Conservation (phyloP, 1,140 invertebrate species). For the Megalopta genalis region DNA sequence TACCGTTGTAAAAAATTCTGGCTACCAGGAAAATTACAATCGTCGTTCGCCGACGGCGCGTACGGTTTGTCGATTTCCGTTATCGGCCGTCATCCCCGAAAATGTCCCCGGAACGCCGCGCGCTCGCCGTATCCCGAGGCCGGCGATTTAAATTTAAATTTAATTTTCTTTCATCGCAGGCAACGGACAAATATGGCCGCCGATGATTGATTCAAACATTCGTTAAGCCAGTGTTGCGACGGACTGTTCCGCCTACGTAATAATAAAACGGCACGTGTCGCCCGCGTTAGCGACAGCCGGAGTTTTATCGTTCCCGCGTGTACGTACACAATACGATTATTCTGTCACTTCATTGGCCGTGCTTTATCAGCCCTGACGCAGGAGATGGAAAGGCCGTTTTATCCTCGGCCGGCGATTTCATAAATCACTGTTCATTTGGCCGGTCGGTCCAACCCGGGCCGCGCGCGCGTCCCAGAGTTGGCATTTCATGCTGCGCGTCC, state of each 20-base stretch:
- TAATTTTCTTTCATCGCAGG: background rate
- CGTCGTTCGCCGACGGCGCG: background rate
- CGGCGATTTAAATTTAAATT: background rate
- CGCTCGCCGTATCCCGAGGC: background rate
- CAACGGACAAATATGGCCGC: background rate
- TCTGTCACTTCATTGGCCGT: constrained; percentile 42
- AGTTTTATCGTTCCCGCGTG: constrained; percentile 30
- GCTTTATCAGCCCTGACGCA: constrained; percentile 42
- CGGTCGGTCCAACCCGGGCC: no score
- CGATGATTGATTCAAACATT: constrained; percentile 28
- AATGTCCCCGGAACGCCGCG: no score
- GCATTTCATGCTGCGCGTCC: background rate
- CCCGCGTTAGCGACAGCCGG: constrained; percentile 9
- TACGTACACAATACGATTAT: constrained; percentile 36
- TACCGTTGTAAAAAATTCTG: no score
- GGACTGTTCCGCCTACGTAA: background rate
- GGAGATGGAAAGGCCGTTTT: constrained; percentile 45
- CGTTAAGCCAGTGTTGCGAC: constrained; percentile 1
- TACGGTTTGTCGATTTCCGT: background rate
- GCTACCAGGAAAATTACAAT: no score
- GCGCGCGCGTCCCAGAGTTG: background rate
- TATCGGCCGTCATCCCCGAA: background rate
- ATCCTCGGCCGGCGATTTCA: constrained; percentile 36
- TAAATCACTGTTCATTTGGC: constrained; percentile 41
- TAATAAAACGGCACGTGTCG: constrained; percentile 16